A percentile compares a stretch with the other conserved stretches of the same genome.
These are phyloP conservation scores for Paramacrobiotus metropolitanus DNA, from an alignment of 1,140 invertebrate species.

Conservation along the genomic window DNA sequence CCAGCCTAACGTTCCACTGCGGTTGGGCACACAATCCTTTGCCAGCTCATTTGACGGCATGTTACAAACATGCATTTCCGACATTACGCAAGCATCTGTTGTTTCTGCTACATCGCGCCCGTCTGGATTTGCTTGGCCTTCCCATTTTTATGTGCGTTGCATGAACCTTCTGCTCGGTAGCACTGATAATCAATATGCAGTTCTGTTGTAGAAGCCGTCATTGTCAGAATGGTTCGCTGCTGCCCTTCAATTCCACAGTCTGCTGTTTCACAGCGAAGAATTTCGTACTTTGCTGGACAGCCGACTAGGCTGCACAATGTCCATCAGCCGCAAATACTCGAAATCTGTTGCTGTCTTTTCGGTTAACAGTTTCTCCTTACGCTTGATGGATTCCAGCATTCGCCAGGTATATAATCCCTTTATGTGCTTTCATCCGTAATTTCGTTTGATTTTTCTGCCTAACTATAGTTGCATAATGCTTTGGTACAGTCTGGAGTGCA, in stretches of 20 bases:
- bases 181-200: neutral
- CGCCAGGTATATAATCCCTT: neutral
- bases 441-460: too few species aligned
- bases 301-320: neutral
- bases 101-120: neutral
- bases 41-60: neutral
- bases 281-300: neutral
- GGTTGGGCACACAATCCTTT: too few species aligned
- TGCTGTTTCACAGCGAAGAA: neutral
- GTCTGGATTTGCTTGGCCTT: neutral
- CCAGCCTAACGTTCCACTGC: too few species aligned
- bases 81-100: neutral
- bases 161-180: neutral
- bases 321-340: neutral
- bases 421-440: neutral
- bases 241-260: neutral
- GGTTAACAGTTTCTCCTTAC: neutral
- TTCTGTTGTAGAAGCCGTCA: neutral
- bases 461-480: too few species aligned
- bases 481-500: too few species aligned
- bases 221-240: neutral
- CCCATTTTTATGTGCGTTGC: neutral
- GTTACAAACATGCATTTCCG: neutral
- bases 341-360: neutral
- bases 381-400: neutral